Base-by-base conservation (phyloP, 1,140 invertebrate genomes). In the Aphelinus atriplicis region DNA sequence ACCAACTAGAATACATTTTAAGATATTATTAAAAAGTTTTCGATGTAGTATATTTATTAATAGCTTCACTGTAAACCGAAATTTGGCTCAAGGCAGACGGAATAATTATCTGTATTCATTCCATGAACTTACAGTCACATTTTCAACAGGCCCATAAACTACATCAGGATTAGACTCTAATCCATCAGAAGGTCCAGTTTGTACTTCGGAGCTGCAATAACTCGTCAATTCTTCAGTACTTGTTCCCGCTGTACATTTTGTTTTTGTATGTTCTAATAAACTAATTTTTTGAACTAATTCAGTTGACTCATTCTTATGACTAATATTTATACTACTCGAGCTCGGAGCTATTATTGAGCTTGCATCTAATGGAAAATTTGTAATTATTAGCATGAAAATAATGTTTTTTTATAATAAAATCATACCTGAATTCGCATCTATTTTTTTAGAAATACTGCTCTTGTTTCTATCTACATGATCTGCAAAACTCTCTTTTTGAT, bases 91-190 rank as follows among this genome's bases (percentile, higher is more conserved):
- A 26, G 26, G 26, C 26, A 26, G 26, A 26, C 26, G 26, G 26
- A 26, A 26, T 26, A 26, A 26, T 26, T 26, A 26, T 26, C 26
- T 26, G 26, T 26, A 26, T 51, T 53, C 9, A 6, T 53, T 45
- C 7, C 48, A 61, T 60, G 64, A 71, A 81, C 80, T 82, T 81
- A 88, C 86, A 75, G 85, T 87, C 3, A 88, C 77, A 82, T 88
- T 87, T 75, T 86, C 81, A 69, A 88, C 81, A 48, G 86, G 85
- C 55, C 84, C 84, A 47, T 84, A 81, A 61, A 83, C 83, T 66
- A 66, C 62, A 66, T 84, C 80, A 7, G 81, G 78, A 62, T 83
- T 84, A 9, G 72, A 83, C 67, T 84, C 84, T 6, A 63, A 71
- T 58, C 79, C 70, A 46, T 86, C 84, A 48, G 78, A 84, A 7